Conservation (phyloP, 1,140 invertebrate genomes). For the Harlomillsia oculata region DNA sequence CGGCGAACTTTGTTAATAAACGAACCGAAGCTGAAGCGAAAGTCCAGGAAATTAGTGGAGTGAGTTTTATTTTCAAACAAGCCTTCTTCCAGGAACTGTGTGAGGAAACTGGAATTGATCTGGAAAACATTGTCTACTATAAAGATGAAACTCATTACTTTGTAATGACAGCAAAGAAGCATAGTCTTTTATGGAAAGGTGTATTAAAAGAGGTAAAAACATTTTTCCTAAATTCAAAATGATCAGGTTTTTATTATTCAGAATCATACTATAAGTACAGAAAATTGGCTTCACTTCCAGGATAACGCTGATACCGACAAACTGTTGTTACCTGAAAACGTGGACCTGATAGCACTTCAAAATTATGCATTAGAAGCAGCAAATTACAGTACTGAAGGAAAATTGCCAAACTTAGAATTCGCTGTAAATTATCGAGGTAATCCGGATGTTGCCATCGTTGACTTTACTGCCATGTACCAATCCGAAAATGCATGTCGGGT, state of each 20-base stretch:
- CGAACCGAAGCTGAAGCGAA: slow-evolving; percentile 44
- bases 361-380: slow-evolving; percentile 50
- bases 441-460: slow-evolving; percentile 53
- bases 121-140: slow-evolving; percentile 55
- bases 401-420: slow-evolving; percentile 46
- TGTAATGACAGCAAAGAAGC: slow-evolving; percentile 54
- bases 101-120: slow-evolving; percentile 46
- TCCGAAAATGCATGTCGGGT: slow-evolving; percentile 48
- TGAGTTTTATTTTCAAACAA: slow-evolving; percentile 49
- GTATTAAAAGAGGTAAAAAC: slow-evolving; percentile 44
- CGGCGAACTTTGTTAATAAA: slow-evolving; percentile 51
- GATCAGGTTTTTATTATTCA: no score
- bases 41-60: slow-evolving; percentile 49
- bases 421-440: slow-evolving; percentile 49
- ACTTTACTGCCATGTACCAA: slow-evolving; percentile 53
- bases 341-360: slow-evolving; percentile 45
- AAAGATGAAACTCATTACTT: slow-evolving; percentile 46
- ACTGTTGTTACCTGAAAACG: slow-evolving; percentile 45
- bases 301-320: slow-evolving; percentile 46
- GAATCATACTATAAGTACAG: no score
- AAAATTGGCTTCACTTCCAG: slow-evolving; percentile 33
- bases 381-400: slow-evolving; percentile 47
- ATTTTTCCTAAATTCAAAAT: neutral
- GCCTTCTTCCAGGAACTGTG: slow-evolving; percentile 46
- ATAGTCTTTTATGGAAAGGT: slow-evolving; percentile 47